Evolutionary conservation across 2,797 vertebrate species (phyloP).

Genomic region (Sparus aurata): DNA sequence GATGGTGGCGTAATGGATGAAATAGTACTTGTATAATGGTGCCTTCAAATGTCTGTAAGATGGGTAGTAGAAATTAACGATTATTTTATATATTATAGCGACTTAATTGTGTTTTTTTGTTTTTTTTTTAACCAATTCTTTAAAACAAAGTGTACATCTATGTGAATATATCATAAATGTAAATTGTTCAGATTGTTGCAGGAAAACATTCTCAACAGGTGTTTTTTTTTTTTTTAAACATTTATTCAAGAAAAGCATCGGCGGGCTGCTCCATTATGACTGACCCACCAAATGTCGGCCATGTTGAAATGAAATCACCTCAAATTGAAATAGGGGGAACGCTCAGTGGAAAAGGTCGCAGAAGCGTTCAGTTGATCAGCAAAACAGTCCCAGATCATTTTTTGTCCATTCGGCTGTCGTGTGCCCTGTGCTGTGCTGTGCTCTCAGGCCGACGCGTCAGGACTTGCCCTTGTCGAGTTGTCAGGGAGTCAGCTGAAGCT

Average conservation of each 20-base stretch:
- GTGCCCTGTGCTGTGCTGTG: background rate
- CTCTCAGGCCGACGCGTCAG: conserved; percentile 20
- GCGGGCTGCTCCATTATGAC: no score
- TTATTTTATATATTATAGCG: no score
- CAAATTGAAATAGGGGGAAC: background rate
- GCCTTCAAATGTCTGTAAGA: background rate
- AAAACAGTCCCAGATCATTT: background rate
- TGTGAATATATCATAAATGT: background rate
- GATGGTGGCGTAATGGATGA: background rate
- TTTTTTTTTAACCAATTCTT: background rate
- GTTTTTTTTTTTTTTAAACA: background rate
- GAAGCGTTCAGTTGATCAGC: background rate
- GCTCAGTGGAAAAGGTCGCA: background rate
- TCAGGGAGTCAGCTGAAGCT: conserved; percentile 32
- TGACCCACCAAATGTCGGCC: background rate
- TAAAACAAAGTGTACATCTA: background rate
- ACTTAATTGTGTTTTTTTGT: no score
- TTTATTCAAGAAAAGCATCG: background rate
- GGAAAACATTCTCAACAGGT: background rate
- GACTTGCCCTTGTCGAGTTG: conserved; percentile 44
- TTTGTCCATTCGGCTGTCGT: background rate
- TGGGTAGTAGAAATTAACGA: background rate
- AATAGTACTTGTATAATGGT: background rate
- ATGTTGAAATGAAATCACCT: conserved; percentile 1
- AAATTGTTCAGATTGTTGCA: background rate